These are phyloP conservation scores for Xestia c-nigrum DNA, from an alignment of 2,888 invertebrate genomes.

Conservation along the genomic window DNA sequence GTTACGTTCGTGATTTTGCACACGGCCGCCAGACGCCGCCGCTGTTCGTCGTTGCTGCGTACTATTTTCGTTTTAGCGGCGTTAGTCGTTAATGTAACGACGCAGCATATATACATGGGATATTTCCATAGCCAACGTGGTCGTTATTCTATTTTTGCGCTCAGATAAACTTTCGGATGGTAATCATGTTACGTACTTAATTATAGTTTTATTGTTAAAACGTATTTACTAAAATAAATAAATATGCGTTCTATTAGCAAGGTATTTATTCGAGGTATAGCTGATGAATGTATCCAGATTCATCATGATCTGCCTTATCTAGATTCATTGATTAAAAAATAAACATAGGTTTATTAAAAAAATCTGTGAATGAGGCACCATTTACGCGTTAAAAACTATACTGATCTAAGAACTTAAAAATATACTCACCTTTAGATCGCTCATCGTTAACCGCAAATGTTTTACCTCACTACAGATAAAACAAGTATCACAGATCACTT, in stretches of 20 bases:
- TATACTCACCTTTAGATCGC: background rate
- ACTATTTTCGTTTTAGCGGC: slow-evolving; percentile 66
- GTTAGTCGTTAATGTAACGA: slow-evolving; percentile 62
- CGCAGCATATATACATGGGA: slow-evolving; percentile 13
- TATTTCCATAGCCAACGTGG: slow-evolving; percentile 17
- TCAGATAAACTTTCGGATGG: background rate
- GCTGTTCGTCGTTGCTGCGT: slow-evolving; percentile 64
- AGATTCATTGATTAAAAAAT: background rate
- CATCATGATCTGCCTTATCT: background rate
- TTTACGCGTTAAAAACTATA: background rate
- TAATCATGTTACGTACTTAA: background rate
- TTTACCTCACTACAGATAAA: background rate
- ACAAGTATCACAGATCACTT: background rate
- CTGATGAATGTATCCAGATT: background rate
- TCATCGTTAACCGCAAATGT: background rate
- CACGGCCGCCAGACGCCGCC: slow-evolving; percentile 54
- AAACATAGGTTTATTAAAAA: background rate
- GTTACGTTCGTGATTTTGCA: slow-evolving; percentile 70
- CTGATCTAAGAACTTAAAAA: background rate
- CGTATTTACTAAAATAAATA: background rate
- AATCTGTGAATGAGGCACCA: background rate
- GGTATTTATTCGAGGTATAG: background rate
- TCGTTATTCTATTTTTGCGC: slow-evolving; percentile 30
- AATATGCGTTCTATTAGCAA: background rate
- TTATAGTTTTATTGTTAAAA: background rate